These are phyloP conservation scores for Scolopax rusticola DNA, from an alignment of 2,797 vertebrate species.

Conservation along the genomic window DNA sequence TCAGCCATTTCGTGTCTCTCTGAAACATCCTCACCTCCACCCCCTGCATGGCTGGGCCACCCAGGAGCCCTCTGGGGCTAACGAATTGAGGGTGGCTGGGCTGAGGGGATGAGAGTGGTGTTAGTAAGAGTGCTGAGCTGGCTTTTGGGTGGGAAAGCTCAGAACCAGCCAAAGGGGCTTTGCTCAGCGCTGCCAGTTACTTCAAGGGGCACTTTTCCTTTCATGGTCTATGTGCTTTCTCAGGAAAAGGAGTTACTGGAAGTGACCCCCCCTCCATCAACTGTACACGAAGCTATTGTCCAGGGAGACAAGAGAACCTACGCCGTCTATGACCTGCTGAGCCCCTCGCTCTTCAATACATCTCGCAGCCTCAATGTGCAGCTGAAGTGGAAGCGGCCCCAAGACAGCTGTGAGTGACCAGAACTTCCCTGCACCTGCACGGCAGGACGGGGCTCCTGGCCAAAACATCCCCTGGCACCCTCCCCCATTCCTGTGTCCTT, in stretches of 20 bases:
- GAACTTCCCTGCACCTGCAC: not conserved
- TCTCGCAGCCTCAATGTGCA: constrained; percentile 91
- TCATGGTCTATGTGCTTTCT: not conserved
- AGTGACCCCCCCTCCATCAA: constrained; percentile 83
- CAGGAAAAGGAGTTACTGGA: constrained; percentile 90
- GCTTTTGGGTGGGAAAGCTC: not conserved
- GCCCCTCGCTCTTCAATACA: constrained; percentile 83
- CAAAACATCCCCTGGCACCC: not conserved
- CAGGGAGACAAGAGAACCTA: constrained; percentile 91
- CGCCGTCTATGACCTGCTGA: constrained; percentile 90
- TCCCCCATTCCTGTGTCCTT: not conserved
- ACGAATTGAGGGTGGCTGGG: not conserved
- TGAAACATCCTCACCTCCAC: not conserved
- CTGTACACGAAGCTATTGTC: constrained; percentile 84
- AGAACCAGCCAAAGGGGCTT: not conserved
- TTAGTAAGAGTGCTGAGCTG: not conserved
- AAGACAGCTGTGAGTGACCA: constrained; percentile 82
- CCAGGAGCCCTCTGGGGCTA: not conserved
- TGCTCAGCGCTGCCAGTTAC: not conserved
- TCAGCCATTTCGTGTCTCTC: not conserved
- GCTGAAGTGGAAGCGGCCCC: constrained; percentile 89
- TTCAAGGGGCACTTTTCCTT: not conserved
- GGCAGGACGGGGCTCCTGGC: not conserved
- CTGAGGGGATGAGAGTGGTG: not conserved
- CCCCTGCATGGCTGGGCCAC: not conserved